Evolutionary conservation across 2,113 vertebrate genomes (phyloP).

Genomic region (Seriola aureovittata): DNA sequence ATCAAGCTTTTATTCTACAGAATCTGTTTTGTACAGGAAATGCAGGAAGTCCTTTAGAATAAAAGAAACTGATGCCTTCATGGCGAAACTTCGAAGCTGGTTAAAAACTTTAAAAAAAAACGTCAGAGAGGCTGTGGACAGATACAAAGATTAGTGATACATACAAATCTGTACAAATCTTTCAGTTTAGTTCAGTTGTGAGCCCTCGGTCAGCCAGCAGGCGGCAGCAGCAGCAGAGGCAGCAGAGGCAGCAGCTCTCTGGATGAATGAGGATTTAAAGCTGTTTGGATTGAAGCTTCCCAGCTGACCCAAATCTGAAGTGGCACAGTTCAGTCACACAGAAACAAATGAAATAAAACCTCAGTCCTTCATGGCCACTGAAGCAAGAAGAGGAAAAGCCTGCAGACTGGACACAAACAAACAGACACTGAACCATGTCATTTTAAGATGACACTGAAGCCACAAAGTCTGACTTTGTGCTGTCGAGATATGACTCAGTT

Average conservation of each 20-base stretch:
- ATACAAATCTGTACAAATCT: background rate
- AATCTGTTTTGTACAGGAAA: too few species aligned
- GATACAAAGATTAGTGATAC: background rate
- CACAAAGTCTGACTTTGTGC: too few species aligned
- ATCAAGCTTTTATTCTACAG: too few species aligned
- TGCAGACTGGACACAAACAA: background rate
- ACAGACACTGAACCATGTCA: background rate
- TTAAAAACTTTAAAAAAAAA: too few species aligned
- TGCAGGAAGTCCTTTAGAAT: too few species aligned
- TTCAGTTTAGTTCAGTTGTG: background rate
- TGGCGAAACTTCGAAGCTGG: too few species aligned
- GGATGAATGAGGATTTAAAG: background rate
- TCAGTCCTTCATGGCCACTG: background rate
- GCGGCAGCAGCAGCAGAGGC: slow-evolving; percentile 39
- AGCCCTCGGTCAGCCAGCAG: slow-evolving; percentile 43
- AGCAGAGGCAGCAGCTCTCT: slow-evolving; percentile 23
- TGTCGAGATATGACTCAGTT: too few species aligned
- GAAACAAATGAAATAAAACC: background rate
- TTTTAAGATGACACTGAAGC: background rate
- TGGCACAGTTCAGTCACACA: background rate
- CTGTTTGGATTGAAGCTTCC: background rate
- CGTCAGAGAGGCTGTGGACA: background rate
- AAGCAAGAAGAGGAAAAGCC: background rate
- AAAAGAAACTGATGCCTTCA: too few species aligned
- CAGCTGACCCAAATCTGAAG: slow-evolving; percentile 17